Base-by-base conservation (phyloP, 1,140 invertebrate genomes). In the Temnothorax nylanderi region DNA sequence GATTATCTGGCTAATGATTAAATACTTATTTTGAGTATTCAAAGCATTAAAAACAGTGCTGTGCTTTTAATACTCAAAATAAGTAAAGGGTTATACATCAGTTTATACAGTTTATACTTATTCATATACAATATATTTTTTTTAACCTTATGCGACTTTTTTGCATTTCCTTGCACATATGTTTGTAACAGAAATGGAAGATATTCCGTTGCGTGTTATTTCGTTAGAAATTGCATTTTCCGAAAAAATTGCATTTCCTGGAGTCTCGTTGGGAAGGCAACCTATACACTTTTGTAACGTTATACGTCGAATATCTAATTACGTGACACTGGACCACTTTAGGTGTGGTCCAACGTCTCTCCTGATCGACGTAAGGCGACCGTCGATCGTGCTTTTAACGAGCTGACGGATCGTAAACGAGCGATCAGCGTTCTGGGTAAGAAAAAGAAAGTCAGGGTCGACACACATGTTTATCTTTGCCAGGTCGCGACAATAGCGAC, bases 401-500 rank as follows among this genome's bases (percentile, higher is more conserved):
- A 64, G 74, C 74, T 62, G 18, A 47, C 58, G 26, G 10, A 34
- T 78, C 58, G 16, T 26, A 32, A 77, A 10, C 41, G 41, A 2
- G 3, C n/a, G 41, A 78, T 78, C 26, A 10, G 26, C 8, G 21
- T 5, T 76, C 37, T 26, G 72, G 34, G 7, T 10, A 74, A 51
- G 8, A 54, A 34, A 34, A 47, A 51, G 60, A 56, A 32, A 18
- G 13, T 60, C 34, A 10, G 21, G 21, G 26, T 26, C 26, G 1
- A 26, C 26, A 32, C 75, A 78, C 11, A n/a, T 78, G 75, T 78
- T 78, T 47, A 78, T 64, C 4, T 37, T 77, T 10, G 56, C 77
- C 21, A 77, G 86, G 91, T 86, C 78, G 90, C 34, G 41, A 87
- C 72, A 87, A 87, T 84, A 87, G 77, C 34, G 80, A 85, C 51